A percentile compares a stretch with the other conserved stretches of the same genome.
Evolutionary conservation across 1,140 invertebrate genomes (phyloP).

Genomic region (Drosophila kanapiae): DNA sequence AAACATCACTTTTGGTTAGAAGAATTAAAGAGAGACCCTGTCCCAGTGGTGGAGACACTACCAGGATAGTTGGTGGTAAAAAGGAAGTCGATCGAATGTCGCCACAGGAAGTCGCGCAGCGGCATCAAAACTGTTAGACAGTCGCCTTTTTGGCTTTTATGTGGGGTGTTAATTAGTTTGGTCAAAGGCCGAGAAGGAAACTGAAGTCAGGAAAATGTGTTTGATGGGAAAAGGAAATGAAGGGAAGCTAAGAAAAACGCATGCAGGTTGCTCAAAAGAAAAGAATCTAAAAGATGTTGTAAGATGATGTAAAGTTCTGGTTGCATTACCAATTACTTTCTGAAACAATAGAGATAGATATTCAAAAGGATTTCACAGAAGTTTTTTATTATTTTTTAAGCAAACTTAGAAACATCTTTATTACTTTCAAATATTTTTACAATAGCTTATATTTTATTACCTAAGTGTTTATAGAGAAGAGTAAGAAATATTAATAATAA

Average conservation of each 20-base stretch:
- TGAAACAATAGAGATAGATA: neutral
- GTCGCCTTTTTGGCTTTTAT: slow-evolving; percentile 41
- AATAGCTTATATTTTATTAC: neutral
- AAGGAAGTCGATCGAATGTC: slow-evolving; percentile 68
- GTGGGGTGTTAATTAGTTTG: slow-evolving; percentile 73
- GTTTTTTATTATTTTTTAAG: neutral
- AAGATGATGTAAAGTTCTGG: neutral
- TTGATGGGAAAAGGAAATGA: slow-evolving; percentile 46
- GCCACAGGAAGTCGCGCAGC: slow-evolving; percentile 68
- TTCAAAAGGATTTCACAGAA: neutral
- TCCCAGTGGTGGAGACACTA: slow-evolving; percentile 23
- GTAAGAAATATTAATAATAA: slow-evolving; percentile 1
- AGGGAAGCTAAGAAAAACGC: slow-evolving; percentile 10
- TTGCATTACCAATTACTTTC: neutral
- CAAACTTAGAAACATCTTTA: slow-evolving; percentile 1
- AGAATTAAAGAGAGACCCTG: slow-evolving; percentile 28
- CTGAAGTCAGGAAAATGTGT: slow-evolving; percentile 45
- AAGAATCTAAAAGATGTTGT: neutral
- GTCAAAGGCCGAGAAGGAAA: slow-evolving; percentile 33
- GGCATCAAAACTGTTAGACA: slow-evolving; percentile 22
- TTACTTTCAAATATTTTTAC: slow-evolving; percentile 9
- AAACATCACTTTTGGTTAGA: slow-evolving; percentile 65
- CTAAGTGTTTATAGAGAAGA: neutral
- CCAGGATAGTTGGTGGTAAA: slow-evolving; percentile 62
- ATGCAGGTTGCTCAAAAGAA: slow-evolving; percentile 21